Percentiles rank a stretch among this genome's conserved stretches.
These are phyloP conservation scores for Hycleus cichorii DNA, from an alignment of 1,140 invertebrate genomes.

Conservation along the genomic window DNA sequence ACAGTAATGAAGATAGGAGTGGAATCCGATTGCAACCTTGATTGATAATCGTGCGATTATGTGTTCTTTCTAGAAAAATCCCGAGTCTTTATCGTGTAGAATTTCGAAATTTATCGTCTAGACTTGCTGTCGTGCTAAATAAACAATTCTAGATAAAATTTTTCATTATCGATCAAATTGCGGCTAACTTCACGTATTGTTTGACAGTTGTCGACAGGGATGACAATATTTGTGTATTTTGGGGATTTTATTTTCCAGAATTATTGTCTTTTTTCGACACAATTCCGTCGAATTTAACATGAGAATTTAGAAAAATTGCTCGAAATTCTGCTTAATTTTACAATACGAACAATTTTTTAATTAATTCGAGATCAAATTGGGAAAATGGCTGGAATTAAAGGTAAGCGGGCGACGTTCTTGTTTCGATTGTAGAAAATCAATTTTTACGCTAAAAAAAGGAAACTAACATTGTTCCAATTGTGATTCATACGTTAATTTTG, in stretches of 20 bases:
- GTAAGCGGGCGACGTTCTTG: neutral
- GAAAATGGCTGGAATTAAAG: slow-evolving; percentile 16
- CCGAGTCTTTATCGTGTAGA: neutral
- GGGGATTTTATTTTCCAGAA: neutral
- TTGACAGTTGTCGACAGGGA: neutral
- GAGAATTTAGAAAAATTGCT: neutral
- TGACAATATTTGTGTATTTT: neutral
- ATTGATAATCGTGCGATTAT: too few species aligned
- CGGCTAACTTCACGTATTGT: neutral
- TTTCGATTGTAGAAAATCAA: neutral
- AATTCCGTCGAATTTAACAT: neutral
- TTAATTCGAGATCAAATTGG: neutral
- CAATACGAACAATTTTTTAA: too few species aligned
- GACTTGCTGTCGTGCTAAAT: too few species aligned
- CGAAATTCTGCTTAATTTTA: too few species aligned
- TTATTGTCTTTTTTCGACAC: neutral
- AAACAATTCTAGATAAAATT: too few species aligned
- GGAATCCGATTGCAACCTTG: too few species aligned
- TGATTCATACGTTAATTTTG: too few species aligned
- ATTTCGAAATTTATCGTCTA: too few species aligned
- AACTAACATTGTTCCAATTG: neutral
- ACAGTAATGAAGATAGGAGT: too few species aligned
- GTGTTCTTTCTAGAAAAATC: too few species aligned
- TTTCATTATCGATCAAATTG: neutral
- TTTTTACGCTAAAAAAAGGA: neutral